phyloP scores from a whole-genome alignment of 2,113 vertebrate genomes.

The Notarius quadriscutis region DNA sequence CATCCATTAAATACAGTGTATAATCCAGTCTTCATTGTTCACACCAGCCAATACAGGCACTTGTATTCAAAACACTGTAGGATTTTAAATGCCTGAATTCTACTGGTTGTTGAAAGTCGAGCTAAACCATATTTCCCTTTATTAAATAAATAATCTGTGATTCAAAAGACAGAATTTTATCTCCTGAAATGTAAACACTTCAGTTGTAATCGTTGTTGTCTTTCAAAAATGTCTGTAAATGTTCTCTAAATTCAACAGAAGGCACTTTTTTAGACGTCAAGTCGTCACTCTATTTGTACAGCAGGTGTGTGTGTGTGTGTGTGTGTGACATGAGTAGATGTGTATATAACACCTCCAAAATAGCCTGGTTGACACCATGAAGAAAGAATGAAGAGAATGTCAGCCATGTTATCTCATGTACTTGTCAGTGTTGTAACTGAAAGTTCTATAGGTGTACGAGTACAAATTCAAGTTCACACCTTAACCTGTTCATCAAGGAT shows the following conservation, averaged over 20 bases:
- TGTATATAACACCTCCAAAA: background rate
- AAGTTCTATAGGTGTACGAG: background rate
- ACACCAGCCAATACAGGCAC: too few species aligned
- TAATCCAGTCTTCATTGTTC: too few species aligned
- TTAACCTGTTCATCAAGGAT: background rate
- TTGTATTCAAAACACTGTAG: too few species aligned
- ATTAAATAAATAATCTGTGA: too few species aligned
- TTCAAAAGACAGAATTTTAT: too few species aligned
- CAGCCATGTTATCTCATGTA: background rate
- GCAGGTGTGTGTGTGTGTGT: background rate
- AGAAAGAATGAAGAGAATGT: conserved; percentile 28
- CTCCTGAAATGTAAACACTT: background rate
- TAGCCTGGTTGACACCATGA: background rate
- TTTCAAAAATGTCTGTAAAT: too few species aligned
- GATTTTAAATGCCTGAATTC: too few species aligned
- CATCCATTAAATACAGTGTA: too few species aligned
- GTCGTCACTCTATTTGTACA: background rate
- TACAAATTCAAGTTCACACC: background rate
- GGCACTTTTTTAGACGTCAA: too few species aligned
- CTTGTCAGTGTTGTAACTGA: conserved; percentile 12
- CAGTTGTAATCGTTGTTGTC: too few species aligned
- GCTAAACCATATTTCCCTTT: background rate
- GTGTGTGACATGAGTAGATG: background rate
- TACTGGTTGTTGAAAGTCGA: too few species aligned
- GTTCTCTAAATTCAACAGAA: too few species aligned